Conservation (phyloP, 23 tunicate species). For the Aplidium turbinatum region DNA sequence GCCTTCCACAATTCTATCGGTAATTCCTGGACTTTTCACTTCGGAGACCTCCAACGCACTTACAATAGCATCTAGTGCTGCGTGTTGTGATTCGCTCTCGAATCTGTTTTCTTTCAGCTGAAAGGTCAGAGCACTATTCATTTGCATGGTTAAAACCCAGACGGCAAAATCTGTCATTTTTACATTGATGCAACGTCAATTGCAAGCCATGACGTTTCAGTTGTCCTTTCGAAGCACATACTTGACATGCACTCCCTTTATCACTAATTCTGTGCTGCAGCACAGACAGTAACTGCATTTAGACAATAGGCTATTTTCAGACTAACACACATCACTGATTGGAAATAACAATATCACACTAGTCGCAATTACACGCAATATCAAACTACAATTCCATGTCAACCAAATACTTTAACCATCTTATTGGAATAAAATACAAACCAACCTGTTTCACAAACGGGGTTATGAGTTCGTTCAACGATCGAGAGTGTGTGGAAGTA, state of each 20-base stretch:
- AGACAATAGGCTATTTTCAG: no score
- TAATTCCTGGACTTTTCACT: slow-evolving; percentile 70
- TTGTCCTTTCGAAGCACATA: background rate
- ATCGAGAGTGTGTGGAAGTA: slow-evolving; percentile 35
- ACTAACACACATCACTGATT: no score
- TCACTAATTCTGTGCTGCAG: no score
- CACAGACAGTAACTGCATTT: no score
- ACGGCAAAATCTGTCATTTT: no score
- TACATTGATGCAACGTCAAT: no score
- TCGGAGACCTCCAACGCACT: slow-evolving; percentile 75
- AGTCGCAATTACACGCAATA: no score
- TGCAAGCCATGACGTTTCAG: background rate
- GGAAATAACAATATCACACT: no score
- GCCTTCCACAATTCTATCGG: slow-evolving; percentile 79
- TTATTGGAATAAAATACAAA: no score
- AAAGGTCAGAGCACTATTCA: background rate
- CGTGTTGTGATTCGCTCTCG: slow-evolving; percentile 60
- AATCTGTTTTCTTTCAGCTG: slow-evolving; percentile 91
- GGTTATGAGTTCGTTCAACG: slow-evolving; percentile 58
- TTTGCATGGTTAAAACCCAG: background rate
- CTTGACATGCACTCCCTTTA: no score
- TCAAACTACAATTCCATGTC: no score
- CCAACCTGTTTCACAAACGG: slow-evolving; percentile 78
- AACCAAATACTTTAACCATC: no score
- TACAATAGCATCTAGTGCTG: slow-evolving; percentile 64